These are phyloP conservation scores for Mesocricetus auratus DNA, from an alignment of 2,113 vertebrate species.

Conservation along the genomic window DNA sequence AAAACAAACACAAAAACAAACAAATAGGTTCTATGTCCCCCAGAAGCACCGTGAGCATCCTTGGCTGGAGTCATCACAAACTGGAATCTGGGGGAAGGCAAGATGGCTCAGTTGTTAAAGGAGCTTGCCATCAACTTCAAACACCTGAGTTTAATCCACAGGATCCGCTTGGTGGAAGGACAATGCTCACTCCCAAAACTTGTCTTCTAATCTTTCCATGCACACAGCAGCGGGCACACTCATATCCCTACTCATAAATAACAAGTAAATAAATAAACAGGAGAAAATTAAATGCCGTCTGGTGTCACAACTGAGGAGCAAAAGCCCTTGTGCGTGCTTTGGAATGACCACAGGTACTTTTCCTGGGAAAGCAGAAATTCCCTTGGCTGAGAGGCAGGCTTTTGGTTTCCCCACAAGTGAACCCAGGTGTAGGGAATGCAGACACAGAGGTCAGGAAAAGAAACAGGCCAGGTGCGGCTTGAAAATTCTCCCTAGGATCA, in stretches of 20 bases:
- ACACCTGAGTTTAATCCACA: neutral
- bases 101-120: neutral
- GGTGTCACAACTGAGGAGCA: neutral
- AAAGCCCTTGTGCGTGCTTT: neutral
- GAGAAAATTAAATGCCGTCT: neutral
- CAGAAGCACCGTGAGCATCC: neutral
- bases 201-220: neutral
- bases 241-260: neutral
- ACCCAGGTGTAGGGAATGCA: neutral
- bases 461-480: neutral
- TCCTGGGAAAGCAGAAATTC: neutral
- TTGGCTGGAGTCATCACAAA: neutral
- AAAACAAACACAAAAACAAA: neutral
- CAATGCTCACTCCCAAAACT: neutral
- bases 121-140: neutral
- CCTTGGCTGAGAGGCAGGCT: neutral
- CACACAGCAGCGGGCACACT: neutral
- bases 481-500: neutral
- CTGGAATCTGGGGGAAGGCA: neutral
- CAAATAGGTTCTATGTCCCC: neutral
- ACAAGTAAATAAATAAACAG: neutral
- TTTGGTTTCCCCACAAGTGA: neutral
- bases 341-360: neutral
- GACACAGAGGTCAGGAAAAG: neutral
- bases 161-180: neutral